These are phyloP conservation scores for Dolichotis patagonum DNA, from an alignment of 2,113 vertebrate genomes.

Conservation along the genomic window DNA sequence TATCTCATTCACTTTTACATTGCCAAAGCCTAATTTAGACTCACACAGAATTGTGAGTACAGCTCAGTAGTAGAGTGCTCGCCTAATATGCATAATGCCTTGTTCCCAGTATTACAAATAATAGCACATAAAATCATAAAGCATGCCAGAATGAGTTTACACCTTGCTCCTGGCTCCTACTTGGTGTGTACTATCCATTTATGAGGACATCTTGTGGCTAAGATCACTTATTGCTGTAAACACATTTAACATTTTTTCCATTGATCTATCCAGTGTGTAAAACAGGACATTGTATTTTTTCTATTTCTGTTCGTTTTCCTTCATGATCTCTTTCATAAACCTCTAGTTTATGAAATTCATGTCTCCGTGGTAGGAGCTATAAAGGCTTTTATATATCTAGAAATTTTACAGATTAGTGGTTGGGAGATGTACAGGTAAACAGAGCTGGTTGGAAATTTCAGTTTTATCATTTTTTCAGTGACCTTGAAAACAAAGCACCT, in stretches of 20 bases:
- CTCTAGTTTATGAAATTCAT: not conserved
- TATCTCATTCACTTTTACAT: not conserved
- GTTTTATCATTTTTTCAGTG: not conserved
- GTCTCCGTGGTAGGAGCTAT: not conserved
- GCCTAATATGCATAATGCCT: not conserved
- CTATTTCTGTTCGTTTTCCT: not conserved
- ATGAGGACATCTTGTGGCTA: conserved; percentile 38
- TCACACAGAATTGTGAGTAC: not conserved
- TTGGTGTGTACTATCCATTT: not conserved
- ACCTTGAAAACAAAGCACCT: not conserved
- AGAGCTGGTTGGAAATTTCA: not conserved
- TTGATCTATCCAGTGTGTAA: not conserved
- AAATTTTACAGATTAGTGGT: not conserved
- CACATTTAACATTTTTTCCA: not conserved
- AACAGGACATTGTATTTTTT: not conserved
- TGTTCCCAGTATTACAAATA: not conserved
- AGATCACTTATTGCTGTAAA: not conserved
- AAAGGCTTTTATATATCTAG: not conserved
- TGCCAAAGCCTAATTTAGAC: not conserved
- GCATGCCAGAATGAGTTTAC: not conserved
- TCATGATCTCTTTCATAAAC: not conserved
- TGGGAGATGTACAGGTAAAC: not conserved
- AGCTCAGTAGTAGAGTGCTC: not conserved
- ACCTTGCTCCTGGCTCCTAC: not conserved
- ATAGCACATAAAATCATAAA: too few species aligned